Evolutionary conservation across 2,797 vertebrate genomes (phyloP), one percentile per base, ranked within the genome.

Genomic region (Poeciliopsis turneri): DNA sequence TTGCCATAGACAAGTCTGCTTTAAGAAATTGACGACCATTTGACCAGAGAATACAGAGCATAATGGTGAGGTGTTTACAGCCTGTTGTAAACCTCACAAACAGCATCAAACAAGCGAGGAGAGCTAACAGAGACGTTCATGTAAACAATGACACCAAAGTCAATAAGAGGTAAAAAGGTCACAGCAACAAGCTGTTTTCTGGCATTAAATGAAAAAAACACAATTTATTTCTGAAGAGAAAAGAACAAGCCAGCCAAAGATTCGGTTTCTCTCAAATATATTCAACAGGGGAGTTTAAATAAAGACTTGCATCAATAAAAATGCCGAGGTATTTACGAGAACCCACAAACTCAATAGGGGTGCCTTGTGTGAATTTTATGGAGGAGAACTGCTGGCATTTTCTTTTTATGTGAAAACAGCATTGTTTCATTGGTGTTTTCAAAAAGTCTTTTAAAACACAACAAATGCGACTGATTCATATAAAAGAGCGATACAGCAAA

Each of bases 101-200:
- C n/a, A 46, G 41, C 25, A 15, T 75, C 74, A 41, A 30, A 46
- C 13, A 30, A 57, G 25, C 18, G 53, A 70, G 41, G 39, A 57
- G 39, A 74, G 39, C 53, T 28, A 74, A 74, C 73, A 57, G 73
- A 74, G 25, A 20, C 2, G 20, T 46, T 75, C 10, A 7, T 61
- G 55, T 46, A 64, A 75, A 61, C 74, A 75, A 75, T 75, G 55
- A 25, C 41, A 25, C 55, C 28, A 13, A 61, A 61, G 59, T 75
- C 74, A 75, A 75, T 61, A 46, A 33, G 55, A 75, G 43, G 53
- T 78, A 64, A 46, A 75, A 75, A 61, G 43, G 55, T 75, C 53
- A 30, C n/a, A 61, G 73, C 57, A 47, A 64, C 74, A 75, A 75
- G 57, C 74, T 75, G 74, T 47, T 75, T 75, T 45, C 57, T 75